phyloP scores from a whole-genome alignment of 1,140 invertebrate genomes.

The Solen grandis region DNA sequence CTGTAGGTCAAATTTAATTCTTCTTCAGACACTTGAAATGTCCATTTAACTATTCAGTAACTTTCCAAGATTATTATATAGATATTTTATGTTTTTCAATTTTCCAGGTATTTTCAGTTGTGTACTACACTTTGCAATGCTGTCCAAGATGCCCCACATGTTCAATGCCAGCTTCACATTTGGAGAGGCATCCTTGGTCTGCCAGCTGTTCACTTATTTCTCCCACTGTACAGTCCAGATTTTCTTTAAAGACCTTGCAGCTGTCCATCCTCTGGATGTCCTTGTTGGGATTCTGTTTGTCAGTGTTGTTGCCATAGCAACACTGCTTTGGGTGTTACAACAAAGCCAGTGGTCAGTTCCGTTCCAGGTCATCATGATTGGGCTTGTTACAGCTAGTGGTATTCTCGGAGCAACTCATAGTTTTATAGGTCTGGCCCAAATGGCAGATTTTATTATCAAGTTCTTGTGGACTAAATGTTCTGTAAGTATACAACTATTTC shows the following conservation, averaged over 20 bases:
- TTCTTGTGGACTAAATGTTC: too few species aligned
- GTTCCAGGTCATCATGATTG: not conserved
- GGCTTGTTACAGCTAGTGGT: not conserved
- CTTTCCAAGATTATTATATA: too few species aligned
- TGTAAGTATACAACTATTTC: too few species aligned
- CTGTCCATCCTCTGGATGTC: not conserved
- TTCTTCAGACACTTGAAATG: too few species aligned
- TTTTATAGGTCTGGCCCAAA: too few species aligned
- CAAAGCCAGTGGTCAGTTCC: not conserved
- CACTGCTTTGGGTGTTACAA: not conserved
- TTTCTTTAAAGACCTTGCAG: not conserved
- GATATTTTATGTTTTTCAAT: too few species aligned
- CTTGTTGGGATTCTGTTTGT: not conserved
- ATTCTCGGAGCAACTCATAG: too few species aligned
- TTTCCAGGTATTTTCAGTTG: not conserved
- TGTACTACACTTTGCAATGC: not conserved
- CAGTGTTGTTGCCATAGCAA: not conserved
- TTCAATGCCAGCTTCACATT: conserved; percentile 23
- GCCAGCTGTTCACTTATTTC: conserved; percentile 14
- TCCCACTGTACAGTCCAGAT: not conserved
- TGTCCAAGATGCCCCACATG: not conserved
- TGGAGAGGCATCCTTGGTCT: not conserved
- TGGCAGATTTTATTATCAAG: too few species aligned
- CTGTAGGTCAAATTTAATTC: too few species aligned
- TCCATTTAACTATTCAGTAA: too few species aligned